phyloP scores from a whole-genome alignment of 2,797 vertebrate species.

The Avahi laniger region DNA sequence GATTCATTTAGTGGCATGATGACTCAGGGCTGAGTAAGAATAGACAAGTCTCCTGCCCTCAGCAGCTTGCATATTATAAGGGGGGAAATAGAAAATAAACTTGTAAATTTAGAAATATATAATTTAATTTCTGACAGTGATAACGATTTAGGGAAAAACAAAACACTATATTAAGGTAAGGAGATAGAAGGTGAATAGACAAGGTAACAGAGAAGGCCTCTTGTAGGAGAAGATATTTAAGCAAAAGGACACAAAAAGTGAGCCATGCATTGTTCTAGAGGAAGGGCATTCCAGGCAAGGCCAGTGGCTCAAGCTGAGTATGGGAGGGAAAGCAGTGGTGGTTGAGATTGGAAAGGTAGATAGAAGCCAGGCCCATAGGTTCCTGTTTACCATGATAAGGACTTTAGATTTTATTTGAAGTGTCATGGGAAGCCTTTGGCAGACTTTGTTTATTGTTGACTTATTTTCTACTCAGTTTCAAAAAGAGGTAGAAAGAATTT shows the following conservation, averaged over 20 bases:
- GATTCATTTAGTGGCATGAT: neutral
- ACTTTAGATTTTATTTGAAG: neutral
- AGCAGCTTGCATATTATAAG: neutral
- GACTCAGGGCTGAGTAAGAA: neutral
- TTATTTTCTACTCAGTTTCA: neutral
- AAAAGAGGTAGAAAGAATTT: neutral
- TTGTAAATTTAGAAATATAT: neutral
- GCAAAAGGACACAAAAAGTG: neutral
- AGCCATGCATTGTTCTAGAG: neutral
- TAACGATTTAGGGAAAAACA: neutral
- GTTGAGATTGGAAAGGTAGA: neutral
- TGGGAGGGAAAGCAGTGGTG: fast-evolving
- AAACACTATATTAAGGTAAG: neutral
- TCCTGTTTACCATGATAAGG: neutral
- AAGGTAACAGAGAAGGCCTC: neutral
- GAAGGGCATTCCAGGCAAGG: neutral
- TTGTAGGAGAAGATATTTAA: neutral
- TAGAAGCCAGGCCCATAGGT: neutral
- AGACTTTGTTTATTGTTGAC: neutral
- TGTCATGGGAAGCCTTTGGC: neutral
- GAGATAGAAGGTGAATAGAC: neutral
- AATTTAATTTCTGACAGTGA: neutral
- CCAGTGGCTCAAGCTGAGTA: neutral
- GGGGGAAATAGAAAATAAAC: neutral
- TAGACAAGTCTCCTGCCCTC: neutral